A percentile compares a stretch with the other conserved stretches of the same genome.
Evolutionary conservation across 2,888 invertebrate species (phyloP).

Genomic region (Rutpela maculata): DNA sequence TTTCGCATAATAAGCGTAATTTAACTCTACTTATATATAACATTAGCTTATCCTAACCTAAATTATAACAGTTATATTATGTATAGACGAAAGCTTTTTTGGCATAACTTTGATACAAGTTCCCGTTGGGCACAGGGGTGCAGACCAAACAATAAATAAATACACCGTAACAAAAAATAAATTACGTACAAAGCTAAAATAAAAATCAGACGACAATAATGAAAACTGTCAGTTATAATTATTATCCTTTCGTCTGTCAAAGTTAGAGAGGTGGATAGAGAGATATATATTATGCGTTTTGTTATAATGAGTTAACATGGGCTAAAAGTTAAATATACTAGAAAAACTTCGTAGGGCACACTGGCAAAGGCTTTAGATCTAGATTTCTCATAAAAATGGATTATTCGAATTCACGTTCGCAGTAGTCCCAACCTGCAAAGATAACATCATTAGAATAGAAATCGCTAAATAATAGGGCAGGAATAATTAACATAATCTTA

Average conservation of each 20-base stretch:
- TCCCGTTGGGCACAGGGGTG: constrained; percentile 46
- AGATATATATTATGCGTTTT: constrained; percentile 55
- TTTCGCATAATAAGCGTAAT: constrained; percentile 45
- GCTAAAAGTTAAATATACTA: constrained; percentile 52
- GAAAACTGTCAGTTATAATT: constrained; percentile 34
- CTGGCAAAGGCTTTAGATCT: constrained; percentile 45
- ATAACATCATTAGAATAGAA: constrained; percentile 45
- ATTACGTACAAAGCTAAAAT: constrained; percentile 55
- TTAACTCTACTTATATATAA: constrained; percentile 41
- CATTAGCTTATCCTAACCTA: constrained; percentile 39
- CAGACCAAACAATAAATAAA: constrained; percentile 59
- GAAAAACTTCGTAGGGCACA: constrained; percentile 50
- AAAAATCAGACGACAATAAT: constrained; percentile 36
- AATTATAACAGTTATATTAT: constrained; percentile 46
- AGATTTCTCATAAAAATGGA: constrained; percentile 77
- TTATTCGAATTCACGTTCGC: constrained; percentile 76
- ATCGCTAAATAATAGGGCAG: background rate
- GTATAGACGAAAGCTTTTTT: constrained; percentile 62
- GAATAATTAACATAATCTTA: too few species aligned
- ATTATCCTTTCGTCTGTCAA: constrained; percentile 45
- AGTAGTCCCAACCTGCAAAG: constrained; percentile 70
- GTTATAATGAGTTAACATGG: constrained; percentile 54
- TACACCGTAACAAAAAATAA: constrained; percentile 60
- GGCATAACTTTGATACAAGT: constrained; percentile 62
- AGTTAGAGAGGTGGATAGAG: constrained; percentile 59